Percentiles rank a stretch among this genome's conserved stretches.
Conservation (phyloP, 2,888 invertebrate species). For the Sarcophaga subvicina region DNA sequence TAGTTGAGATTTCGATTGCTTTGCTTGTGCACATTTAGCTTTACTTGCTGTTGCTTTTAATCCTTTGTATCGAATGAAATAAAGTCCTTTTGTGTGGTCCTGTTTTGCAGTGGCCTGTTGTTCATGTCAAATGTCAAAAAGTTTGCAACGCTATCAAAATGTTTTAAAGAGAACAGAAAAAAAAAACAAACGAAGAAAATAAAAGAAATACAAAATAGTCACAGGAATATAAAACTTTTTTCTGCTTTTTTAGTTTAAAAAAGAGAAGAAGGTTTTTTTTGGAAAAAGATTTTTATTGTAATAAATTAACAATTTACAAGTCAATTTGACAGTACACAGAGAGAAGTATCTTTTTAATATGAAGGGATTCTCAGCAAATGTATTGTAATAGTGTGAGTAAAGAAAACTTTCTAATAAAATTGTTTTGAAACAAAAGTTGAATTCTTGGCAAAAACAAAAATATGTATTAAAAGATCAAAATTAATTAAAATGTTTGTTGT, state of each 20-base stretch:
- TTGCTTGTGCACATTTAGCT: neutral
- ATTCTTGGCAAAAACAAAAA: neutral
- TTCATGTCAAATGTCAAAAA: constrained; percentile 31
- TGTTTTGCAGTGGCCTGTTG: neutral
- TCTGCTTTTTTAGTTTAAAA: too few relatives aligned
- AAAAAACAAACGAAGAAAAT: too few relatives aligned
- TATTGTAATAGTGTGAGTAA: neutral
- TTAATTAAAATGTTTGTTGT: constrained; percentile 36
- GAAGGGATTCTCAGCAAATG: too few relatives aligned
- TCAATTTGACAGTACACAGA: neutral
- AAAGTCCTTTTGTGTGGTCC: neutral
- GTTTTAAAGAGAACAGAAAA: too few relatives aligned
- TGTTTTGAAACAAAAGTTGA: neutral
- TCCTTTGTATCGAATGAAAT: neutral
- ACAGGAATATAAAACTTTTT: too few relatives aligned
- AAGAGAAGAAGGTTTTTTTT: neutral
- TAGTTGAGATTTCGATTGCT: constrained; percentile 29
- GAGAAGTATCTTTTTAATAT: neutral
- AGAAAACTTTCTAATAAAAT: neutral
- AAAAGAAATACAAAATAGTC: neutral
- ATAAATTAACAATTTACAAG: constrained; percentile 21
- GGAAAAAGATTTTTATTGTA: neutral
- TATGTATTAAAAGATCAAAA: constrained; percentile 20
- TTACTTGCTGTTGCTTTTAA: neutral
- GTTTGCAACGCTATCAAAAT: constrained; percentile 3